These are phyloP conservation scores for Carlito syrichta DNA, from an alignment of 2,113 vertebrate genomes.

Conservation along the genomic window DNA sequence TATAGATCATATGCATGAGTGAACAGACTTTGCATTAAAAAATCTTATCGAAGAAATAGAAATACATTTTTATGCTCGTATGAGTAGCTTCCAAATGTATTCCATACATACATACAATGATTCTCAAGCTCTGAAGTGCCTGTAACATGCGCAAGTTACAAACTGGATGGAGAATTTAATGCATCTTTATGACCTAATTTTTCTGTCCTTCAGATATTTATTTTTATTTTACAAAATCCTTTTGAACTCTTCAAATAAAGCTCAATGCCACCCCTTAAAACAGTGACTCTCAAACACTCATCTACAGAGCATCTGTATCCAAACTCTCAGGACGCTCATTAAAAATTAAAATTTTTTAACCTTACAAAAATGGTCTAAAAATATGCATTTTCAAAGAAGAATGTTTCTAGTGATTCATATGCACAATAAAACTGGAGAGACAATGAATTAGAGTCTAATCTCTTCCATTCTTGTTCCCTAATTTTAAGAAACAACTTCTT, in stretches of 20 bases:
- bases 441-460: not conserved
- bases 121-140: not conserved
- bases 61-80: not conserved
- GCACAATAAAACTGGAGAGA: not conserved
- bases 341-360: not conserved
- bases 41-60: not conserved
- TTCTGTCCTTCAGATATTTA: not conserved
- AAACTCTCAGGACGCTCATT: not conserved
- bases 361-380: not conserved
- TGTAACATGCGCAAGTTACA: no score
- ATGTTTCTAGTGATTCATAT: not conserved
- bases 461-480: not conserved
- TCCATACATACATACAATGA: not conserved
- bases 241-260: not conserved
- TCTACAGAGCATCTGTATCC: not conserved
- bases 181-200: not conserved
- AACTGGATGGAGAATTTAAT: not conserved
- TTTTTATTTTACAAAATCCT: constrained; percentile 1
- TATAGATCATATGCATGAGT: not conserved
- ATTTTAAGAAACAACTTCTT: not conserved
- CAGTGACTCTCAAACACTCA: not conserved
- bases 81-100: not conserved
- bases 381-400: not conserved
- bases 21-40: not conserved
- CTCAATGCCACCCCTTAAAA: not conserved